These are phyloP conservation scores for Catocala sponsa DNA, from an alignment of 2,888 invertebrate species.

Conservation along the genomic window DNA sequence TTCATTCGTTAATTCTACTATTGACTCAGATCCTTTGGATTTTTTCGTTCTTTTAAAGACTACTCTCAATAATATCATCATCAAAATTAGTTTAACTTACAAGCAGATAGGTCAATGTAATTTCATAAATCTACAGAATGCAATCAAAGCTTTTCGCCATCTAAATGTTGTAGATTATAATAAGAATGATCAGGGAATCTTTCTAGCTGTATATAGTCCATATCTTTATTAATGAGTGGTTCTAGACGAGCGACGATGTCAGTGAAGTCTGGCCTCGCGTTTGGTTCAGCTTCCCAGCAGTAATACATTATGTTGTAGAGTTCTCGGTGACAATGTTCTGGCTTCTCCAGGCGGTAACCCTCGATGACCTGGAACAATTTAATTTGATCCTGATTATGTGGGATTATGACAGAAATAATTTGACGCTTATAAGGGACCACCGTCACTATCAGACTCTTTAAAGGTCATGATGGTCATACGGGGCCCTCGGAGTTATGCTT, in stretches of 20 bases:
- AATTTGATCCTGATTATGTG: not conserved
- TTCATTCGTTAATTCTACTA: constrained; percentile 6
- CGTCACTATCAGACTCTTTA: too few species aligned
- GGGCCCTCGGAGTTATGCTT: too few species aligned
- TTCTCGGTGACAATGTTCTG: constrained; percentile 97
- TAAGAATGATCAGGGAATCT: constrained; percentile 97
- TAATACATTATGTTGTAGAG: constrained; percentile 98
- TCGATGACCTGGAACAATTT: constrained; percentile 91
- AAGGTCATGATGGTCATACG: too few species aligned
- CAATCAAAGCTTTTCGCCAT: constrained; percentile 91
- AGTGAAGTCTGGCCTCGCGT: constrained; percentile 94
- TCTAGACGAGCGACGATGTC: constrained; percentile 95
- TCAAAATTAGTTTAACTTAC: too few species aligned
- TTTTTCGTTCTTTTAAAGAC: not conserved
- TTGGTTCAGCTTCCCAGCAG: constrained; percentile 96
- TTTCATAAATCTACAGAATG: not conserved
- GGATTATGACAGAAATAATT: too few species aligned
- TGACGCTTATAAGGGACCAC: too few species aligned
- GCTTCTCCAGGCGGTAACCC: constrained; percentile 96
- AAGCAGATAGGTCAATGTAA: too few species aligned
- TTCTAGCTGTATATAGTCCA: constrained; percentile 97
- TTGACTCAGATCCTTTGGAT: not conserved
- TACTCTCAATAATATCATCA: too few species aligned
- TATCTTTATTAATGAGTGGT: constrained; percentile 95
- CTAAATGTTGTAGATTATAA: constrained; percentile 94